Base-by-base conservation (phyloP, 2,888 invertebrate genomes). In the Plutella xylostella region DNA sequence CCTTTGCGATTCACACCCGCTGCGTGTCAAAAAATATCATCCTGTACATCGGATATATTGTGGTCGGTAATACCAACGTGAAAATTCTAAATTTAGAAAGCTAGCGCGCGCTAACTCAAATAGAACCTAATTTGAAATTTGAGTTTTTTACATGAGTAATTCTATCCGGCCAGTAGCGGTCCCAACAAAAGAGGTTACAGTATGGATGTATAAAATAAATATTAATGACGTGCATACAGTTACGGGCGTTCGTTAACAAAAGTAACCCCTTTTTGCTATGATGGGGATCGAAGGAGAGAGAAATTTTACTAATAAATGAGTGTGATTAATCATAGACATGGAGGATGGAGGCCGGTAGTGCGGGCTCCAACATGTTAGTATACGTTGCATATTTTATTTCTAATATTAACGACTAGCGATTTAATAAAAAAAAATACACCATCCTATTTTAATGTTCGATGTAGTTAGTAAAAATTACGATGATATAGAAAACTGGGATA, bases 301-400 rank as follows among this genome's bases (percentile, higher is more conserved):
- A 43, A 64, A 74, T 75, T 77, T 72, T 65, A 74, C 74, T 82
- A 80, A 82, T 82, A 82, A 79, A 80, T 82, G 78, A 68, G 66
- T 68, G 69, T 72, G 76, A 82, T 82, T 82, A 82, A 82, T 80
- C 82, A 79, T 68, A 65, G 57, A 67, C 65, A 70, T 73, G 70
- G 42, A 30, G 42, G 42, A 14, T 30, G n/a, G n/a, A 17, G 31
- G n/a, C 30, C 18, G 31, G 14, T 31, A 42, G 28, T 6, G 28
- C n/a, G n/a, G n/a, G n/a, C n/a, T n/a, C n/a, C 11, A 28, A 28
- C 28, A 28, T 28, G 28, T n/a, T 28, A 6, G 11, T 28, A 28
- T 28, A 28, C 3, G 28, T 28, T 28, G 28, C 28, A 28, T 28
- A n/a, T 28, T 4, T 3, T n/a, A 28, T 25, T 7, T 25, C 25